Conservation (phyloP, 2,888 invertebrate species). For the Drosophila sordidula region DNA sequence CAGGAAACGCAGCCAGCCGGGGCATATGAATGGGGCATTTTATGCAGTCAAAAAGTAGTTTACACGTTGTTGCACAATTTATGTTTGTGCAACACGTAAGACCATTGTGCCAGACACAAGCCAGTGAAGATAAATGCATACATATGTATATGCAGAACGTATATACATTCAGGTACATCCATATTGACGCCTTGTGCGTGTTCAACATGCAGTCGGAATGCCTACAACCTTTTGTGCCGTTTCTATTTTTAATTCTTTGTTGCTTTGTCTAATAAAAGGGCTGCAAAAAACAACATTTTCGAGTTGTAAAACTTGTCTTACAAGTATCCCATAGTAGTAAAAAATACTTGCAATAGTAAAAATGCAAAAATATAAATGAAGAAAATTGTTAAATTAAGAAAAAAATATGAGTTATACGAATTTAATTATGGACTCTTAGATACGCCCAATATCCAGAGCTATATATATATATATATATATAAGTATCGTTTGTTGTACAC, state of each 20-base stretch:
- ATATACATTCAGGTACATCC: not conserved
- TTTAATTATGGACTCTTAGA: not conserved
- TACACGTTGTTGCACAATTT: slow-evolving; percentile 83
- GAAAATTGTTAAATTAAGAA: not conserved
- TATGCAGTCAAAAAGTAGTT: slow-evolving; percentile 80
- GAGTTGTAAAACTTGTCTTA: slow-evolving; percentile 5
- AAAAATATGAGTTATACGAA: not conserved
- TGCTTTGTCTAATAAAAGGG: slow-evolving; percentile 3
- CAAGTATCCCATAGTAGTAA: not conserved
- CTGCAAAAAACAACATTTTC: not conserved
- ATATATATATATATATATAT: no score
- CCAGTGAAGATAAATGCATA: slow-evolving; percentile 36
- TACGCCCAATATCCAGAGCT: no score
- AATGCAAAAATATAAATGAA: no score
- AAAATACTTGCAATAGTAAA: not conserved
- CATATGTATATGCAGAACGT: not conserved
- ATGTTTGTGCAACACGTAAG: slow-evolving; percentile 81
- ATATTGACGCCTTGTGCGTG: slow-evolving; percentile 14
- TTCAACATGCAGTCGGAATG: slow-evolving; percentile 11
- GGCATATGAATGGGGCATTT: slow-evolving; percentile 69
- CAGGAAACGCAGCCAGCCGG: slow-evolving; percentile 47
- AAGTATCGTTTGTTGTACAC: no score
- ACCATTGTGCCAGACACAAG: slow-evolving; percentile 64
- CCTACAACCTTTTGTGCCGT: slow-evolving; percentile 13
- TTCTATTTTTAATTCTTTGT: not conserved